These are phyloP conservation scores for Clistopyga incitator DNA, from an alignment of 2,888 invertebrate species.

Conservation along the genomic window DNA sequence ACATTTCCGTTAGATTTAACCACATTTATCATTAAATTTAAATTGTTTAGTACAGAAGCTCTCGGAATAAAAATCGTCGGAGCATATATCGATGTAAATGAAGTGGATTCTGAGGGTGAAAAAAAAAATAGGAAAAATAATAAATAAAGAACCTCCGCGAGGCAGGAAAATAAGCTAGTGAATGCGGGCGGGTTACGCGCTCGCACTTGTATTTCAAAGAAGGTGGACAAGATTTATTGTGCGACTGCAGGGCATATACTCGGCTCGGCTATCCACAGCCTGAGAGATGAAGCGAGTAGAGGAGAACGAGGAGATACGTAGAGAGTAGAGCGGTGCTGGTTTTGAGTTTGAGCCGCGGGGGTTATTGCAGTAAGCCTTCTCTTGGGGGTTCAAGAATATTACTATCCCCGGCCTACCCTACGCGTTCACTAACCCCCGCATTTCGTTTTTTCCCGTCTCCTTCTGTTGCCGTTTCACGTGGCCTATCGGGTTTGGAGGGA, in stretches of 20 bases:
- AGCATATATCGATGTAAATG: conserved; percentile 55
- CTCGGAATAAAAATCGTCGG: conserved; percentile 21
- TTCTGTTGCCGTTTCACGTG: conserved; percentile 61
- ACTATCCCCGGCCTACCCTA: conserved; percentile 78
- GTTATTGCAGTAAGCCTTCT: conserved; percentile 84
- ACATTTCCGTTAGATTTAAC: too few species aligned
- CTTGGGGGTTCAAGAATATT: conserved; percentile 84
- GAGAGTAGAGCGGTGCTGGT: conserved; percentile 72
- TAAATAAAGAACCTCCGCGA: conserved; percentile 41
- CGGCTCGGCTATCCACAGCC: conserved; percentile 55
- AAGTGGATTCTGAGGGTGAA: conserved; percentile 29
- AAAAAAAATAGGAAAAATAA: too few species aligned
- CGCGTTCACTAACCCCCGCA: conserved; percentile 71
- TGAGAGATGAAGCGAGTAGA: conserved; percentile 60
- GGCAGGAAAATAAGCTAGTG: conserved; percentile 42
- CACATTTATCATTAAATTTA: not conserved
- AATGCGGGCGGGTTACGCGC: conserved; percentile 63
- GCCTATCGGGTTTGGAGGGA: conserved; percentile 35
- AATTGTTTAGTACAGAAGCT: not conserved
- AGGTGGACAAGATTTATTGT: conserved; percentile 68
- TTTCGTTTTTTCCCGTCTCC: conserved; percentile 69
- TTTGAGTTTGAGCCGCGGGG: conserved; percentile 82
- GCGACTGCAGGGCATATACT: conserved; percentile 55
- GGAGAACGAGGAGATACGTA: conserved; percentile 69
- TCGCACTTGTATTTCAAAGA: conserved; percentile 64